These are phyloP conservation scores for Agriopis aurantiaria DNA, from an alignment of 2,888 invertebrate species.

Conservation along the genomic window DNA sequence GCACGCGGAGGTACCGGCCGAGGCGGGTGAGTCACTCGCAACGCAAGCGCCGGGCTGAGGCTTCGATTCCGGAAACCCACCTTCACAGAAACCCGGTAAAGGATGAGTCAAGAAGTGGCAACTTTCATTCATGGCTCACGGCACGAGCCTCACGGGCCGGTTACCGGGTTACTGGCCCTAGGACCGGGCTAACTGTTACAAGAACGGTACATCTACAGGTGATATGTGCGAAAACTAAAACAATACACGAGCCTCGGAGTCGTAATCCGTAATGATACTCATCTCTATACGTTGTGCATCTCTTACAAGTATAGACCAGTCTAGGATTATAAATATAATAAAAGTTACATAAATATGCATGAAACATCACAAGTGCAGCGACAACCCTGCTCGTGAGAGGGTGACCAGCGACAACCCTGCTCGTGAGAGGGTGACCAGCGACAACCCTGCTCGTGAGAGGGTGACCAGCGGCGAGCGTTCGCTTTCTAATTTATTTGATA, in stretches of 20 bases:
- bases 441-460: conserved; percentile 11
- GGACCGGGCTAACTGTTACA: conserved; percentile 40
- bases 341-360: conserved; percentile 5
- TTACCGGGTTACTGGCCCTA: conserved; percentile 13
- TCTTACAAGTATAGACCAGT: background rate
- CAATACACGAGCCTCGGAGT: background rate
- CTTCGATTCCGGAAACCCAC: conserved; percentile 54
- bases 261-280: background rate
- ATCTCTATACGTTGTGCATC: background rate
- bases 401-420: conserved; percentile 1
- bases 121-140: conserved; percentile 49
- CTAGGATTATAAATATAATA: conserved; percentile 1
- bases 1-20: conserved; percentile 31
- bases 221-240: background rate
- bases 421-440: conserved; percentile 17
- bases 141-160: conserved; percentile 36
- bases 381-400: conserved; percentile 11
- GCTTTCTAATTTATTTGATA: conserved; percentile 56
- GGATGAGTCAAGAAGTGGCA: conserved; percentile 47
- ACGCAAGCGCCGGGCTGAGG: conserved; percentile 27
- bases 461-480: conserved; percentile 37
- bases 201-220: conserved; percentile 15
- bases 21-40: conserved; percentile 45
- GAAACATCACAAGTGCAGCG: background rate
- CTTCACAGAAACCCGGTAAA: conserved; percentile 43